These are phyloP conservation scores for Heliconius erato DNA, from an alignment of 2,888 invertebrate genomes.

Conservation along the genomic window DNA sequence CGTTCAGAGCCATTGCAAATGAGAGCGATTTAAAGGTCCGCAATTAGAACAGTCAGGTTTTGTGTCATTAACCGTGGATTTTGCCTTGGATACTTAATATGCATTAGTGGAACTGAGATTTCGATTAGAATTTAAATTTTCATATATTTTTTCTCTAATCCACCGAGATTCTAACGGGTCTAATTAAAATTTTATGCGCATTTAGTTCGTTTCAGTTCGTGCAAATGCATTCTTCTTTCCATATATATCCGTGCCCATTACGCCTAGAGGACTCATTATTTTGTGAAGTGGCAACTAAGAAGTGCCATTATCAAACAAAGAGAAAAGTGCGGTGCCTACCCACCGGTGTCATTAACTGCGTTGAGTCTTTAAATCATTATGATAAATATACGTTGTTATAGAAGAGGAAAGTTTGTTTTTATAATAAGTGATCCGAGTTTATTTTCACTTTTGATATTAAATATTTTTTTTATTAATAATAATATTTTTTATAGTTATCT, in stretches of 20 bases:
- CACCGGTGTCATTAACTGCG: constrained; percentile 45
- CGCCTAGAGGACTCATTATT: constrained; percentile 49
- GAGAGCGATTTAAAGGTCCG: constrained; percentile 38
- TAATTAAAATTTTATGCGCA: constrained; percentile 53
- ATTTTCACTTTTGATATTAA: neutral
- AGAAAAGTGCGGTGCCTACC: constrained; percentile 43
- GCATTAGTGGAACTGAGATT: constrained; percentile 44
- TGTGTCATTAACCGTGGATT: constrained; percentile 47
- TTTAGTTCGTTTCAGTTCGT: constrained; percentile 47
- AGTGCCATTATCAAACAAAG: constrained; percentile 48
- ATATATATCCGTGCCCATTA: constrained; percentile 51
- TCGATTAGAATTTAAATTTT: constrained; percentile 50
- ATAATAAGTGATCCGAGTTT: neutral
- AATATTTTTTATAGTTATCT: too few relatives aligned
- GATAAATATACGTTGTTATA: constrained; percentile 32
- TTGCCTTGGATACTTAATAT: constrained; percentile 45
- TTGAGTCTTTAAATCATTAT: constrained; percentile 45
- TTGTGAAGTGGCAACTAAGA: constrained; percentile 40
- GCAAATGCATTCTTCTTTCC: constrained; percentile 49
- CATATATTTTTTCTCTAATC: constrained; percentile 51
- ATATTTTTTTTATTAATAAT: neutral
- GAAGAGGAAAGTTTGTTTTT: constrained; percentile 24
- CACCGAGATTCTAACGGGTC: constrained; percentile 48
- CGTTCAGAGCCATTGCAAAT: constrained; percentile 46
- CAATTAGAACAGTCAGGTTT: constrained; percentile 43